Conservation (phyloP, 92 coral and sea anemone genomes). For the Galaxea fascicularis region DNA sequence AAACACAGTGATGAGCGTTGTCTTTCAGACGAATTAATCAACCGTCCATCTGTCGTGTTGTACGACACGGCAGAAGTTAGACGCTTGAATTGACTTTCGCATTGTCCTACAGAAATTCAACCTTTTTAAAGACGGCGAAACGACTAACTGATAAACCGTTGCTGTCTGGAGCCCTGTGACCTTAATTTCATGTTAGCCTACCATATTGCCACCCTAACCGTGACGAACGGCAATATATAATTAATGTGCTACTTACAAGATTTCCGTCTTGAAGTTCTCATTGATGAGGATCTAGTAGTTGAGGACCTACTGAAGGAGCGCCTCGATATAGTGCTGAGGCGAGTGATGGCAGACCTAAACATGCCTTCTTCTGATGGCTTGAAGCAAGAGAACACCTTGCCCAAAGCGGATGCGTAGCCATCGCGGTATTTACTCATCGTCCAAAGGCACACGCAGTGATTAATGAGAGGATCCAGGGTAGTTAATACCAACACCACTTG, state of each 20-base stretch:
- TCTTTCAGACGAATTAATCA: no score
- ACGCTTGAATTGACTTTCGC: no score
- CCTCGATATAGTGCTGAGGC: conserved; percentile 85
- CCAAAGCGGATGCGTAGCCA: conserved; percentile 80
- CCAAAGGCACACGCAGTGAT: conserved; percentile 90
- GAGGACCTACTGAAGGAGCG: conserved; percentile 77
- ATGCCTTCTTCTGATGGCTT: conserved; percentile 86
- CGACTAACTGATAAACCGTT: no score
- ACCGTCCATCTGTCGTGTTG: no score
- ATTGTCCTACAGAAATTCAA: no score
- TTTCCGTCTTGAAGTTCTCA: conserved; percentile 75
- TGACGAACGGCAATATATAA: no score
- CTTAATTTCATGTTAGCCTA: no score
- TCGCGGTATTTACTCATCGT: conserved; percentile 89
- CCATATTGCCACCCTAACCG: no score
- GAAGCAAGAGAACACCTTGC: conserved; percentile 75
- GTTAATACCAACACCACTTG: conserved; percentile 81
- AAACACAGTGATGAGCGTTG: not conserved
- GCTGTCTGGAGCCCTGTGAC: no score
- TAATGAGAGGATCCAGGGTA: conserved; percentile 85
- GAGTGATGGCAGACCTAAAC: conserved; percentile 81
- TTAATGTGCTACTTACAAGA: conserved; percentile 40
- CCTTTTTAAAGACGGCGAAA: no score
- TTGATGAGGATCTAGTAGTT: conserved; percentile 74
- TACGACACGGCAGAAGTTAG: not conserved